phyloP scores from a whole-genome alignment of 2,113 vertebrate genomes.

The Brachyhypopomus occidentalis region DNA sequence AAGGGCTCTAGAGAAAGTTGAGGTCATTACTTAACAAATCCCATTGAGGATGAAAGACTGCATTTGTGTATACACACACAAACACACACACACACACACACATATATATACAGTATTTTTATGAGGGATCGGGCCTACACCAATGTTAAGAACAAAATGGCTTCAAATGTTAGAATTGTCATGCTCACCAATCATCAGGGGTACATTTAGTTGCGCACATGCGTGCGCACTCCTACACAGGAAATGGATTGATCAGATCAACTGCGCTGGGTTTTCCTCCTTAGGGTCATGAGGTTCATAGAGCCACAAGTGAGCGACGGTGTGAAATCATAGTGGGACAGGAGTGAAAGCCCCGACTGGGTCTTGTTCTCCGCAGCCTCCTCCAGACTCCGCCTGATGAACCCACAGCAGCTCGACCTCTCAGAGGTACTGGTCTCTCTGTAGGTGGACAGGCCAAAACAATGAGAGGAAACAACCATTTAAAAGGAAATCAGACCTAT shows the following conservation, averaged over 20 bases:
- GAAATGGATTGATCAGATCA: background rate
- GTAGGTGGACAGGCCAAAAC: conserved; percentile 1
- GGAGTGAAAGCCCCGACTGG: background rate
- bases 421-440: background rate
- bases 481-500: conserved; percentile 25
- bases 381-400: background rate
- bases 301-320: conserved; percentile 11
- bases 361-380: background rate
- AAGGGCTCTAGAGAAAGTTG: background rate
- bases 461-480: background rate
- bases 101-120: background rate
- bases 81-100: background rate
- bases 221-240: too few relatives aligned
- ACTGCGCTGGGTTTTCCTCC: background rate
- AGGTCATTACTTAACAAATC: conserved; percentile 27
- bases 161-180: background rate
- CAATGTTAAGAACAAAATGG: background rate
- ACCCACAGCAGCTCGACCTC: background rate
- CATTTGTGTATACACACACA: background rate
- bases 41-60: background rate
- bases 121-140: too few relatives aligned
- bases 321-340: conserved; percentile 28
- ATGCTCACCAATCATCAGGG: background rate
- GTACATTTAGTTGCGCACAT: background rate
- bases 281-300: conserved; percentile 21